Percentiles rank a stretch among this genome's conserved stretches.
phyloP scores from a whole-genome alignment of 2,888 invertebrate genomes.

The Clistopyga incitator region DNA sequence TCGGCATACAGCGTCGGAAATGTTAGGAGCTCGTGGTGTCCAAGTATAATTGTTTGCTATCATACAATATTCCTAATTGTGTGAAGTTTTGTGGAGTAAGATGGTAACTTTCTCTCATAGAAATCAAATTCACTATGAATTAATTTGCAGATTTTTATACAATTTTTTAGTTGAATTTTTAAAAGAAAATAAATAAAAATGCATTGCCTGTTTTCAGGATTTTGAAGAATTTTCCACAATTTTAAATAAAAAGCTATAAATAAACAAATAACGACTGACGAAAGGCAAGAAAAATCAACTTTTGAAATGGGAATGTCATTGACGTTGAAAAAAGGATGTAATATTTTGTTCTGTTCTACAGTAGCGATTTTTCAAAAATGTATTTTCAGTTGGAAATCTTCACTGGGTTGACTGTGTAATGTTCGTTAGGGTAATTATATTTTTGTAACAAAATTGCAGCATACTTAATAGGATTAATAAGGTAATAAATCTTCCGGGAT shows the following conservation, averaged over 20 bases:
- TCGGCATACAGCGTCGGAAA: slow-evolving; percentile 40
- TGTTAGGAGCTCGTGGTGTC: slow-evolving; percentile 29
- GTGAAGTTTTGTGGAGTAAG: neutral
- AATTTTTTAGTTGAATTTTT: too few species aligned
- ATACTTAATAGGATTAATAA: neutral
- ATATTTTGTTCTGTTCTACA: too few species aligned
- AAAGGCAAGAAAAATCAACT: too few species aligned
- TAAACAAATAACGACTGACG: too few species aligned
- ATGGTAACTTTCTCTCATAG: neutral
- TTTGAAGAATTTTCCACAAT: neutral
- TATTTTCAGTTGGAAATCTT: too few species aligned
- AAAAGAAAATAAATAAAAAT: too few species aligned
- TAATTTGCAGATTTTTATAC: neutral
- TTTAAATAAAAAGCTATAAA: neutral
- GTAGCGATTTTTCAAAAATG: too few species aligned
- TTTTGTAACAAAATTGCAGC: neutral
- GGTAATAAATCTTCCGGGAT: slow-evolving; percentile 2
- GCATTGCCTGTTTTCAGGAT: neutral
- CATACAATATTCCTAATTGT: slow-evolving; percentile 37
- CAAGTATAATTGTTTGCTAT: slow-evolving; percentile 31
- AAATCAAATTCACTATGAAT: neutral
- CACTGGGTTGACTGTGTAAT: too few species aligned
- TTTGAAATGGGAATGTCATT: too few species aligned
- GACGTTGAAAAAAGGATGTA: too few species aligned
- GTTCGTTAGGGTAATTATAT: neutral